Evolutionary conservation across 2,888 invertebrate species (phyloP), one percentile per base, ranked within the genome.

Genomic region (Pseudeuparius sepicola): DNA sequence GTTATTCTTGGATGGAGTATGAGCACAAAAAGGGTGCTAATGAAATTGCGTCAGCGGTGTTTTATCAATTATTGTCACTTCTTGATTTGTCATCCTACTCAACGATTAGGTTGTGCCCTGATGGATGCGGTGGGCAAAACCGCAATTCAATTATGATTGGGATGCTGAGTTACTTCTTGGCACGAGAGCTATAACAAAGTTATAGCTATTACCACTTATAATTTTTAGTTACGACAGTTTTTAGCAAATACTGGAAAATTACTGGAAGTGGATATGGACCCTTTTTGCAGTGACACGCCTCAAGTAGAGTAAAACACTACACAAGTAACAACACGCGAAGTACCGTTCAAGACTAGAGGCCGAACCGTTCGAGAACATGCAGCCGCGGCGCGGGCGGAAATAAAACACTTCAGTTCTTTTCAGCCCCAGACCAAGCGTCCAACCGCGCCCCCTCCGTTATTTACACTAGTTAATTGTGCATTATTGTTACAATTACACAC

Each of bases 11-110:
- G 15, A 6, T 14, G 13, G 30, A 30, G 20, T 13, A 4, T n/a
- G 4, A 30, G 9, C 7, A 7, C 7, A 13, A 17, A 13, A 30
- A 30, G 30, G 14, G 30, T 4, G 17, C 30, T 20, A 17, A 17
- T 15, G 30, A 30, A 30, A 30, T 26, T n/a, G 26, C 26, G 13
- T 26, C 26, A 10, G 26, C 26, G 11, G n/a, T 30, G 12, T 28
- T 28, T 28, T 17, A 30, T 9, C 12, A 9, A 20, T 15, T 17
- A 14, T n/a, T n/a, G n/a, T n/a, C n/a, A n/a, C n/a, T n/a, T n/a
- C n/a, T n/a, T n/a, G n/a, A n/a, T n/a, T 20, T 20, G 4, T 20
- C 17, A n/a, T 15, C 9, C 11, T n/a, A 20, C 2, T 7, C 11
- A 17, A 24, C 6, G 9, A 17, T 24, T 32, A 11, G 24, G 9